Evolutionary conservation across 2,113 vertebrate species (phyloP).

Genomic region (Antennarius striatus): DNA sequence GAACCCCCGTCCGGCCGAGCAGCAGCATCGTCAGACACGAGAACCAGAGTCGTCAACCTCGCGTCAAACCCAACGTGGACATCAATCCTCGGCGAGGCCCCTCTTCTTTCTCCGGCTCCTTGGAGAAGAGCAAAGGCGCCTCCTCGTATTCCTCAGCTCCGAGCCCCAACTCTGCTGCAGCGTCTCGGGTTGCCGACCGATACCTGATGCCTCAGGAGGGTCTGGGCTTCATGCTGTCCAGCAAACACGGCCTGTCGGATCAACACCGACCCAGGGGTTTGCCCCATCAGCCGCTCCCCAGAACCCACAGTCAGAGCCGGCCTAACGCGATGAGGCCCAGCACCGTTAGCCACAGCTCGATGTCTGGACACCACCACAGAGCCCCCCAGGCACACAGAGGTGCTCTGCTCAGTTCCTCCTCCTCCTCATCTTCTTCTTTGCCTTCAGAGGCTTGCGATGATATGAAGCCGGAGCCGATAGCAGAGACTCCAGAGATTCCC

Average conservation of each 20-base stretch:
- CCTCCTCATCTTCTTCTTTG: slow-evolving; percentile 46
- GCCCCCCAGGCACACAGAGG: slow-evolving; percentile 58
- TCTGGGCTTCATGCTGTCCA: slow-evolving; percentile 76
- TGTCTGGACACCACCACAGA: slow-evolving; percentile 57
- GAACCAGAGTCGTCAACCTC: slow-evolving; percentile 69
- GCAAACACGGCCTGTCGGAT: slow-evolving; percentile 82
- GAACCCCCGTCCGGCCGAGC: slow-evolving; percentile 33
- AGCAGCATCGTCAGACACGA: slow-evolving; percentile 64
- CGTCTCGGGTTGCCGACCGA: slow-evolving; percentile 77
- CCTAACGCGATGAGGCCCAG: slow-evolving; percentile 50
- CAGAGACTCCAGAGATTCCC: slow-evolving; percentile 80
- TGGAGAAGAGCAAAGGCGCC: slow-evolving; percentile 73
- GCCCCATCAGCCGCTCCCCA: slow-evolving; percentile 66
- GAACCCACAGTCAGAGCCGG: slow-evolving; percentile 58
- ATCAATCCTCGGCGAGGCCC: slow-evolving; percentile 70
- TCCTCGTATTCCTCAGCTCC: slow-evolving; percentile 62
- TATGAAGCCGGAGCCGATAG: slow-evolving; percentile 77
- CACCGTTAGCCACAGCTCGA: slow-evolving; percentile 68
- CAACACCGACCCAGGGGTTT: slow-evolving; percentile 76
- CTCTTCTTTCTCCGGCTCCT: slow-evolving; percentile 55
- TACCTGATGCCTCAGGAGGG: slow-evolving; percentile 69
- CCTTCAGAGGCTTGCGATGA: slow-evolving; percentile 56
- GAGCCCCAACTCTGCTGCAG: slow-evolving; percentile 56
- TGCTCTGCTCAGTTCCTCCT: slow-evolving; percentile 30
- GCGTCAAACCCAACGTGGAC: slow-evolving; percentile 78